Evolutionary conservation across 2,888 invertebrate genomes (phyloP).

Genomic region (Amphipyra tragopoginis): DNA sequence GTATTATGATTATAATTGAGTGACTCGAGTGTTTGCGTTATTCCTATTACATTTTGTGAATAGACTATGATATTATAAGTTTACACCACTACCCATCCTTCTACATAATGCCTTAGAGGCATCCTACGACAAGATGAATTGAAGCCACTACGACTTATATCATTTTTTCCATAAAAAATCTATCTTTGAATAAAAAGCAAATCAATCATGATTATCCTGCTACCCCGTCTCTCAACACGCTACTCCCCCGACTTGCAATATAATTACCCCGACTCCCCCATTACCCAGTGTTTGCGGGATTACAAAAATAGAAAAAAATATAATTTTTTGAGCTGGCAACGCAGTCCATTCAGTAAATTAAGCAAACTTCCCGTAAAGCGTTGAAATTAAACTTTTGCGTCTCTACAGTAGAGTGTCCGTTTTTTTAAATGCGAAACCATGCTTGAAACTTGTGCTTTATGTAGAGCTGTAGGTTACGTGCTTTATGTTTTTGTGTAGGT

Average conservation of each 20-base stretch:
- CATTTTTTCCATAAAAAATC: conserved; percentile 1
- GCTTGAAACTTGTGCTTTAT: conserved; percentile 46
- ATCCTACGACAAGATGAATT: too few species aligned
- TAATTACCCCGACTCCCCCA: conserved; percentile 30
- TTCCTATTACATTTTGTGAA: too few species aligned
- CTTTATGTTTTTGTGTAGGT: conserved; percentile 9
- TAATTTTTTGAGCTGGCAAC: conserved; percentile 34
- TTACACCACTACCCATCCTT: too few species aligned
- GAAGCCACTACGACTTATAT: conserved; percentile 3
- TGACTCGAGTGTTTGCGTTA: too few species aligned
- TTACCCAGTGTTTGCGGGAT: conserved; percentile 19
- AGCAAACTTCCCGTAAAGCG: conserved; percentile 49
- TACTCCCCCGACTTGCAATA: conserved; percentile 12
- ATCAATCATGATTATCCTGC: conserved; percentile 43
- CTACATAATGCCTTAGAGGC: too few species aligned
- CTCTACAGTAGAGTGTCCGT: conserved; percentile 28
- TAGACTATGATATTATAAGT: too few species aligned
- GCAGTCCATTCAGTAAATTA: conserved; percentile 57
- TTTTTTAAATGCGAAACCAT: conserved; percentile 47
- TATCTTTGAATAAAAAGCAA: conserved; percentile 26
- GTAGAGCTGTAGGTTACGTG: conserved; percentile 1
- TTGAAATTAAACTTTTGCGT: conserved; percentile 50
- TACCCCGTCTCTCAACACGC: conserved; percentile 3
- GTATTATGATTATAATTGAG: too few species aligned
- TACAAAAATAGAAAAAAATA: conserved; percentile 2